Evolutionary conservation across 2,797 vertebrate genomes (phyloP), one percentile per base, ranked within the genome.

Genomic region (Fistularia tabacaria): DNA sequence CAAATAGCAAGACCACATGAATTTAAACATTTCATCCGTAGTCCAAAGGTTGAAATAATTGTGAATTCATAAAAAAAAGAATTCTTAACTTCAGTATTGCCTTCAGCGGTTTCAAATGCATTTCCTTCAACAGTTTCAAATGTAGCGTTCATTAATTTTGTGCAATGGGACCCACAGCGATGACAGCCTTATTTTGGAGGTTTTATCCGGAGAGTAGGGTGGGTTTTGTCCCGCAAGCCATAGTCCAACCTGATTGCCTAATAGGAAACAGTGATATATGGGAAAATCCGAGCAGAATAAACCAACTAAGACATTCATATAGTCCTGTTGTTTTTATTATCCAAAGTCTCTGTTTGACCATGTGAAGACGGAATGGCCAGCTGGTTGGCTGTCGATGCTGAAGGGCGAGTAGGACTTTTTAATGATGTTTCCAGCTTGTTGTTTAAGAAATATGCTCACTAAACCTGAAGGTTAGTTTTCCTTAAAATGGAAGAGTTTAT

Each of bases 201-300:
- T 25, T 64, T 68, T 64, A 51, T 82, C 68, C 71, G 81, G 82
- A 87, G 84, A 83, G 65, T 64, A 48, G 68, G 76, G 12, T 8
- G 41, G 47, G 46, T 46, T 53, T 73, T 66, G 59, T 74, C 81
- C 60, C 52, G 3, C 57, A 14, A 63, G 64, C 41, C 49, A 25
- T 65, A 54, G 54, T 69, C 62, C 71, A 64, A 58, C 59, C 44
- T 7, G 36, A 15, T 51, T 46, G 25, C 66, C 5, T 25, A 25
- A 25, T 68, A 58, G 84, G 84, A 85, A 83, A 86, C 54, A 66
- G 66, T 80, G 81, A 87, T 74, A 71, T 77, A 69, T 49, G 60
- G 78, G 65, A 69, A 81, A 79, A 64, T 64, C 0, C 70, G 71
- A 76, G 71, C 46, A 52, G 38, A 62, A 43, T 37, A 46, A 51